These are phyloP conservation scores for Enteromius mattozi DNA, from an alignment of 2,797 vertebrate species.

Conservation along the genomic window DNA sequence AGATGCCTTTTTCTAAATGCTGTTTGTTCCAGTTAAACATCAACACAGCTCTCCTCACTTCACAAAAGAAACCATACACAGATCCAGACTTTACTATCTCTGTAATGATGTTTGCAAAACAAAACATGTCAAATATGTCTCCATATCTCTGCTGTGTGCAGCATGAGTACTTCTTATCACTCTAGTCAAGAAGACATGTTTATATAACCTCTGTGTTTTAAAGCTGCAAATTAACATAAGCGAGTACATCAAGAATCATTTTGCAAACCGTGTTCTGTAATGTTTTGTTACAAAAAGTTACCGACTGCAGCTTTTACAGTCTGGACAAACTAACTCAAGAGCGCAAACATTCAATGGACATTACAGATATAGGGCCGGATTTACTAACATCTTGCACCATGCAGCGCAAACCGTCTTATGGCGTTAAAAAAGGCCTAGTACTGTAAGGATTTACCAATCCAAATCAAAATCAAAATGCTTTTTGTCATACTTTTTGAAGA, in stretches of 20 bases:
- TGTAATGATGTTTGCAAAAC: slow-evolving; percentile 25
- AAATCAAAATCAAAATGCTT: too few relatives aligned
- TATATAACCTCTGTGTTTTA: slow-evolving; percentile 23
- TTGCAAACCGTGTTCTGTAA: too few relatives aligned
- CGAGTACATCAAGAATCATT: too few relatives aligned
- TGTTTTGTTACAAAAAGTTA: too few relatives aligned
- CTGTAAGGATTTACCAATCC: too few relatives aligned
- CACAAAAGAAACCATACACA: slow-evolving; percentile 5
- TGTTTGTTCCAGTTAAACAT: slow-evolving; percentile 38
- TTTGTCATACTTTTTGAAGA: neutral
- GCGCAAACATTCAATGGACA: neutral
- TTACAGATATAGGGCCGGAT: neutral
- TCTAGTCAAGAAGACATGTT: slow-evolving; percentile 15
- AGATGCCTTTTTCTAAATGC: neutral
- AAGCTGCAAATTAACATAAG: too few relatives aligned
- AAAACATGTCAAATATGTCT: slow-evolving; percentile 31
- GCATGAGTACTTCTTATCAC: neutral
- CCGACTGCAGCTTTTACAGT: neutral
- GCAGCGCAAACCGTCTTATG: too few relatives aligned
- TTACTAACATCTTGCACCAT: too few relatives aligned
- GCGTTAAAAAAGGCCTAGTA: too few relatives aligned
- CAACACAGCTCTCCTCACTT: slow-evolving; percentile 35
- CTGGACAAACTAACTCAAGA: neutral
- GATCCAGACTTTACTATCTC: slow-evolving; percentile 25
- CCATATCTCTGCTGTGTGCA: slow-evolving; percentile 22